A percentile compares a stretch with the other conserved stretches of the same genome.
phyloP scores from a whole-genome alignment of 2,888 invertebrate species.

The Amblyjoppa fuscipennis region DNA sequence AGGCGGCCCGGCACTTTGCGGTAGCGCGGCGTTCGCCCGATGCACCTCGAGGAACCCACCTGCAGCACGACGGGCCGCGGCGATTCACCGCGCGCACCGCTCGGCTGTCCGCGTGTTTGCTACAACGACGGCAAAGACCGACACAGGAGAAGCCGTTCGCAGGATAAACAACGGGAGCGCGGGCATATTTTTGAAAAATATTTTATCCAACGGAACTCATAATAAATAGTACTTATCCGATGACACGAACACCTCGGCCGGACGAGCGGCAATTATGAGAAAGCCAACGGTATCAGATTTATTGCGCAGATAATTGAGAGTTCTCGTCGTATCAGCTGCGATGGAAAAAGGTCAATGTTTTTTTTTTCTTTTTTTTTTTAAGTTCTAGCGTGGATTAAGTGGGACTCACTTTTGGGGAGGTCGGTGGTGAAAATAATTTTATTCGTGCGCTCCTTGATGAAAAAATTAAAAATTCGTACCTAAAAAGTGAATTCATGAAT shows the following conservation, averaged over 20 bases:
- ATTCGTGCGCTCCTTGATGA: no score
- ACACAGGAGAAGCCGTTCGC: slow-evolving; percentile 6
- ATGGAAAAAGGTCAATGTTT: neutral
- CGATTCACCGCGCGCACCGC: slow-evolving; percentile 24
- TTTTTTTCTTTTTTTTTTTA: no score
- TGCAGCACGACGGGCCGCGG: slow-evolving; percentile 7
- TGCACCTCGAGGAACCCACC: slow-evolving; percentile 10
- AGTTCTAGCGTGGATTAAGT: no score
- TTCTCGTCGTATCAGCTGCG: neutral
- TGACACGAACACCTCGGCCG: neutral
- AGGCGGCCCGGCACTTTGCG: slow-evolving; percentile 15
- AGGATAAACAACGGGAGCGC: slow-evolving; percentile 1
- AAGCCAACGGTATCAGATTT: no score
- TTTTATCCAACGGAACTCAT: slow-evolving; percentile 24
- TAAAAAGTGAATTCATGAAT: no score
- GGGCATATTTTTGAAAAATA: neutral
- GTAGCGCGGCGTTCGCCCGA: slow-evolving; percentile 22
- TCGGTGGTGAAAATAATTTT: no score
- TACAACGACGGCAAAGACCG: slow-evolving; percentile 11
- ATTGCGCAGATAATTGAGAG: no score
- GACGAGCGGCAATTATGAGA: neutral
- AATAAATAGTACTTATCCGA: slow-evolving; percentile 10
- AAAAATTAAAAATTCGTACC: no score
- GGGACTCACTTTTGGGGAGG: no score
- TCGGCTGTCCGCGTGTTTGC: slow-evolving; percentile 19